phyloP scores from a whole-genome alignment of 2,888 invertebrate genomes.

The Rotaria socialis region DNA sequence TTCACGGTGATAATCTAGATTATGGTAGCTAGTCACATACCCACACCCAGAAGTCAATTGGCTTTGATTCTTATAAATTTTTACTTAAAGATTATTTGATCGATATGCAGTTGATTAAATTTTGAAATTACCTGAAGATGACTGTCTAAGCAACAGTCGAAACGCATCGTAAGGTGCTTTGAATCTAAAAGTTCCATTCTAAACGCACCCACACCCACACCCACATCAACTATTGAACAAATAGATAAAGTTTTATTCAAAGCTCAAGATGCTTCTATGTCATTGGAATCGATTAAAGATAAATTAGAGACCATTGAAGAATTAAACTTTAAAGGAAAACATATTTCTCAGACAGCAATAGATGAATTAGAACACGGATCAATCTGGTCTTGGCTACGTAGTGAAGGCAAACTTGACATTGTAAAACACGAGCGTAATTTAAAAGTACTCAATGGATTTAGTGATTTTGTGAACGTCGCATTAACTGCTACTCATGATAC shows the following conservation, averaged over 20 bases:
- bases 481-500: background rate
- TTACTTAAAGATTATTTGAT: too few relatives aligned
- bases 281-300: background rate
- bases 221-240: background rate
- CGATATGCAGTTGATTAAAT: too few relatives aligned
- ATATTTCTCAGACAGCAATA: background rate
- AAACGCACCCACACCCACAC: too few relatives aligned
- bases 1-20: too few relatives aligned
- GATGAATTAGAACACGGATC: background rate
- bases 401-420: background rate
- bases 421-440: background rate
- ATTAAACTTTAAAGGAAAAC: background rate
- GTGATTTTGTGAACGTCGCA: background rate
- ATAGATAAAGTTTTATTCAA: background rate
- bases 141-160: too few relatives aligned
- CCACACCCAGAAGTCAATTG: too few relatives aligned
- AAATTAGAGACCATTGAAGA: slow-evolving; percentile 6
- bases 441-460: background rate
- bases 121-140: too few relatives aligned
- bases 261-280: background rate
- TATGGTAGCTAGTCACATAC: too few relatives aligned
- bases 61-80: too few relatives aligned
- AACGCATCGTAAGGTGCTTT: too few relatives aligned
- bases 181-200: too few relatives aligned
- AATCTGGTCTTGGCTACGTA: background rate